Evolutionary conservation across 2,888 invertebrate species (phyloP), one percentile per base, ranked within the genome.

Genomic region (Acanthosoma haemorrhoidale): DNA sequence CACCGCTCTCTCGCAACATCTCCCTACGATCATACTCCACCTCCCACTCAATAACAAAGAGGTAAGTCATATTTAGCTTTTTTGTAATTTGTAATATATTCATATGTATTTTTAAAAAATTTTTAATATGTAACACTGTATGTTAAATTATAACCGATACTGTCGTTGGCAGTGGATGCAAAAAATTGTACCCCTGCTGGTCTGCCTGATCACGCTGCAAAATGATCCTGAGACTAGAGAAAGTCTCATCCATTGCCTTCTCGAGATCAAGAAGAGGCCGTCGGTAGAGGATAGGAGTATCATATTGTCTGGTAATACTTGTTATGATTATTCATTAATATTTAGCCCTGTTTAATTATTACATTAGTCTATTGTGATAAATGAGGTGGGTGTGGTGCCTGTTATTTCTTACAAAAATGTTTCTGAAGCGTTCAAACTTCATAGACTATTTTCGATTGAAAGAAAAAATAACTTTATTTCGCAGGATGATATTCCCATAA

Each of bases 201-300:
- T 88, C 31, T 84, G 84, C 75, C 82, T 86, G 9, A 84, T 87
- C 31, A 83, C 83, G 73, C 80, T 88, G 18, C 87, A 88, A 77
- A 80, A 84, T 1, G 84, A 84, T 75, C 77, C 82, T 8, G 79
- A 80, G 9, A 84, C 86, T 75, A 80, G 88, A 68, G 89, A 89
- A 76, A 83, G 83, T 73, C 79, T 89, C 32, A 79, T 89, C 5
- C 86, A 87, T 74, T 82, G 87, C 67, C 79, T 89, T 41, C 88
- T 90, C 76, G 88, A 88, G 79, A 80, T 89, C 67, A 88, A 88
- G 76, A 90, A 90, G 76, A 83, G 85, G 75, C 89, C 89, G 1
- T 85, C 86, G 64, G 84, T 85, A 71, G 84, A 84, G 32, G 89
- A 90, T 78, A 81, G 89, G 77, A 82, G 81, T 74, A 79, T 82